Evolutionary conservation across 2,113 vertebrate species (phyloP), one percentile per base, ranked within the genome.

Genomic region (Ciconia boyciana): DNA sequence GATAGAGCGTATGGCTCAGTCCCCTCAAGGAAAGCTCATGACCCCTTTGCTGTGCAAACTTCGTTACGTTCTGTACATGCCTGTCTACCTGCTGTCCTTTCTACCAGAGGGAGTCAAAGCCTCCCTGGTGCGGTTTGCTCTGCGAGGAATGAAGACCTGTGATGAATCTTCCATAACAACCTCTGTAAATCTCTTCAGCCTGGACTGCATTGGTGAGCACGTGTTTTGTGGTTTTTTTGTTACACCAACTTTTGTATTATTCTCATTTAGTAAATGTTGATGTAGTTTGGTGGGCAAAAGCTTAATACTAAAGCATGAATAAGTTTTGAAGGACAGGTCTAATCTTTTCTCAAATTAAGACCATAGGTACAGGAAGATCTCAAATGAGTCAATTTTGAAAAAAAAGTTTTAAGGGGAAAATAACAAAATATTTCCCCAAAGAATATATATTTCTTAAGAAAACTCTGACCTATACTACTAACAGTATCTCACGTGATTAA

Each of bases 1-100:
- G 1, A 99, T 99, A 17, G 99, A 99, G 90, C 99, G 99, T 34
- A 99, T 99, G 98, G 98, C 99, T 11, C 97, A 98, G 97, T 98
- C 98, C 4, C 99, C 99, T 3, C 99, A 98, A 25, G 99, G 99
- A 28, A 98, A 98, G 96, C 90, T 99, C 31, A 97, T 99, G 98
- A 99, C 99, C 9, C 99, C 99, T 1, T 10, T 99, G 71, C 83
- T 99, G 70, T 99, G 99, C 97, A 98, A 97, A 55, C 94, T 99
- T 28, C 99, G 99, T 5, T 99, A 99, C 13, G 21, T 94, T 13
- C 92, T 98, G 13, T 99, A 99, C 95, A 97, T 99, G 89, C 96
- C 98, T 2, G 57, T 98, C 87, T 99, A 99, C 97, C 94, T 99
- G 81, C 6, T 97, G 1, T 99, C 99, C 48, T 98, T 99, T 5